A percentile compares a stretch with the other conserved stretches of the same genome.
phyloP scores from a whole-genome alignment of 1,140 invertebrate genomes.

The Planococcus citri region DNA sequence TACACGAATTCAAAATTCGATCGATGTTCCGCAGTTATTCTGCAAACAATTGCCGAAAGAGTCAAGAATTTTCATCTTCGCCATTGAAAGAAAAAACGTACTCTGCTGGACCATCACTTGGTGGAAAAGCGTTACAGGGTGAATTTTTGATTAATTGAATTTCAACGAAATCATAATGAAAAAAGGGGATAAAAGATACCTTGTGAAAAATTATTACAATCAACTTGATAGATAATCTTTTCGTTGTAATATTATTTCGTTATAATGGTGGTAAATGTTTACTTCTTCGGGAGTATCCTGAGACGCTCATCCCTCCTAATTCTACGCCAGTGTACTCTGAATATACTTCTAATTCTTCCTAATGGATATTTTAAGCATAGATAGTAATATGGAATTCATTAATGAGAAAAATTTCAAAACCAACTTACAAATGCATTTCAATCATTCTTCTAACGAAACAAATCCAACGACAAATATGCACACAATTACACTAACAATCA shows the following conservation, averaged over 20 bases:
- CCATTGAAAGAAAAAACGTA: too few relatives aligned
- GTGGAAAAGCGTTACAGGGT: neutral
- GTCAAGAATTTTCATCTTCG: too few relatives aligned
- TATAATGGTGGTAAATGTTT: neutral
- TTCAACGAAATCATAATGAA: neutral
- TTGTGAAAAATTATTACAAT: neutral
- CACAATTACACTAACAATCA: neutral
- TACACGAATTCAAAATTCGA: neutral
- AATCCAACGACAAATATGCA: neutral
- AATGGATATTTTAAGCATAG: too few relatives aligned
- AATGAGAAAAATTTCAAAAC: neutral
- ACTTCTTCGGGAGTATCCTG: neutral
- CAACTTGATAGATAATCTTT: constrained; percentile 4
- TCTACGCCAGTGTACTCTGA: too few relatives aligned
- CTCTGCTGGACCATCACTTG: too few relatives aligned
- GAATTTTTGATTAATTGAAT: neutral
- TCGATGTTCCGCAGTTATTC: neutral
- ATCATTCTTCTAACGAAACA: neutral
- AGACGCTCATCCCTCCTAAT: too few relatives aligned
- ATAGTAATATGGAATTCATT: too few relatives aligned
- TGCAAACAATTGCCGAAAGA: too few relatives aligned
- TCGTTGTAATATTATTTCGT: neutral
- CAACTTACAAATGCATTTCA: neutral
- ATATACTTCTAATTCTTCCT: too few relatives aligned
- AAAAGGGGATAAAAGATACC: neutral